Evolutionary conservation across 2,888 invertebrate genomes (phyloP).

Genomic region (Protonemura montana): DNA sequence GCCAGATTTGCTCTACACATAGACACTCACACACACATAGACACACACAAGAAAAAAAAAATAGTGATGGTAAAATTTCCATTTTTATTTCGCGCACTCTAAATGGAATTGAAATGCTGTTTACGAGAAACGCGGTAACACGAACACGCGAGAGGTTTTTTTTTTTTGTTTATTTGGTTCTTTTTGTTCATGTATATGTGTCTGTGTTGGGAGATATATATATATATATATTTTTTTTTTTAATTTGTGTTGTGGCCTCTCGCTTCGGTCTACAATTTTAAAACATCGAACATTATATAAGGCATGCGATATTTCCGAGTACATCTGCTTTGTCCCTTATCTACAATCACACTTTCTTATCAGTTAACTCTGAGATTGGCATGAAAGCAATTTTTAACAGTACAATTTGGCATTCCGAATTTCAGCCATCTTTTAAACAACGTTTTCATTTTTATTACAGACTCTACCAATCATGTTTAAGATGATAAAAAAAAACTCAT

Average conservation of each 20-base stretch:
- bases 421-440: neutral
- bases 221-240: no score
- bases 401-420: neutral
- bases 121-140: neutral
- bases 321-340: neutral
- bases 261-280: neutral
- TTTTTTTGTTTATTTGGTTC: neutral
- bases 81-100: conserved; percentile 2
- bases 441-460: neutral
- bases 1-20: conserved; percentile 1
- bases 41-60: neutral
- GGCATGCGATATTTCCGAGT: neutral
- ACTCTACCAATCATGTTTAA: no score
- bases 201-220: no score
- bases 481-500: neutral
- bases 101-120: neutral
- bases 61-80: neutral
- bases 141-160: neutral
- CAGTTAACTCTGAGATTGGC: neutral
- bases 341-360: neutral
- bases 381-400: neutral
- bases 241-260: neutral
- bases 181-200: neutral
- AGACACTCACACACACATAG: neutral
- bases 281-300: neutral